phyloP scores from a whole-genome alignment of 23 tunicate species.

The Diplosoma virens region DNA sequence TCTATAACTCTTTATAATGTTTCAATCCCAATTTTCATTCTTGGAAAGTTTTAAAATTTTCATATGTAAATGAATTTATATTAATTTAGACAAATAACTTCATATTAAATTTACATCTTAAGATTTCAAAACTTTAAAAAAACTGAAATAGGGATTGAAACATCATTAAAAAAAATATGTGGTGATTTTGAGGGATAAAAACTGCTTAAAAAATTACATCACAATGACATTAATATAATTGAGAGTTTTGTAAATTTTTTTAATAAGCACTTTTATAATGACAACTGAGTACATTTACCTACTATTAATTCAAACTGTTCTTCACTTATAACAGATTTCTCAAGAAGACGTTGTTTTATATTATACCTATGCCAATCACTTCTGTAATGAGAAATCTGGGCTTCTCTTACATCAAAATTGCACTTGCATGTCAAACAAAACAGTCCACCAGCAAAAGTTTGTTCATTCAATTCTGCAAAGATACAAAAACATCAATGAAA shows the following conservation, averaged over 20 bases:
- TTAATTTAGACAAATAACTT: too few relatives aligned
- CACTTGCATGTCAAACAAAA: constrained; percentile 68
- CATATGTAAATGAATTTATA: too few relatives aligned
- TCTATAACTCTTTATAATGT: too few relatives aligned
- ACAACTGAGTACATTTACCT: constrained; percentile 12
- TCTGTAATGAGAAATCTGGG: constrained; percentile 63
- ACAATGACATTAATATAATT: not conserved
- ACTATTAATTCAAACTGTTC: constrained; percentile 49
- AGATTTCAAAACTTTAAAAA: too few relatives aligned
- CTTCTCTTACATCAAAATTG: constrained; percentile 20
- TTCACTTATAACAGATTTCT: constrained; percentile 33
- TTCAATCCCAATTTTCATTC: too few relatives aligned
- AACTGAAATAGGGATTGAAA: too few relatives aligned
- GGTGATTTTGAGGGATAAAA: too few relatives aligned
- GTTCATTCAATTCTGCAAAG: too few relatives aligned
- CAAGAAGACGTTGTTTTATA: constrained; percentile 47
- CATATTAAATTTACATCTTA: too few relatives aligned
- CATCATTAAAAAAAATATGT: too few relatives aligned
- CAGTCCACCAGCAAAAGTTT: not conserved
- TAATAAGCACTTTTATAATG: not conserved
- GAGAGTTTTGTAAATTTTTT: not conserved
- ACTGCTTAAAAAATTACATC: not conserved
- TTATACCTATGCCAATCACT: constrained; percentile 88
- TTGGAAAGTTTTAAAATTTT: too few relatives aligned
- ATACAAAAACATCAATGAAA: too few relatives aligned